A percentile compares a stretch with the other conserved stretches of the same genome.
Evolutionary conservation across 2,888 invertebrate species (phyloP).

Genomic region (Linnaemya vulpina): DNA sequence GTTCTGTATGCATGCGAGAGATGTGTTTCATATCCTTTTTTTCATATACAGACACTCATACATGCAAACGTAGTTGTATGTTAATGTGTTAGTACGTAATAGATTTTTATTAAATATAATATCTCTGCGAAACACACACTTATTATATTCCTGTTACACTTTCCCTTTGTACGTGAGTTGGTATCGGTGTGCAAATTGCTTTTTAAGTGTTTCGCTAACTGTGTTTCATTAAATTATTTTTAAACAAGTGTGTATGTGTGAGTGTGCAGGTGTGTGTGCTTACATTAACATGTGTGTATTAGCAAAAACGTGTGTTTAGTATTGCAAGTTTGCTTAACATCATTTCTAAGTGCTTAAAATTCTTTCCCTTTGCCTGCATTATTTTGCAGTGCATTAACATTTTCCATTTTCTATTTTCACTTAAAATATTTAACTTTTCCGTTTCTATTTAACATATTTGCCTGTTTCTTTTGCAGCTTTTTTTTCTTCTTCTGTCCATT

Average conservation of each 20-base stretch:
- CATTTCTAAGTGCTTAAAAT: conserved; percentile 61
- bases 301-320: conserved; percentile 52
- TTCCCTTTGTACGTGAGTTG: conserved; percentile 8
- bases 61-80: too few relatives aligned
- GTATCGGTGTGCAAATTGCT: conserved; percentile 63
- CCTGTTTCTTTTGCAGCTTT: not conserved
- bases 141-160: not conserved
- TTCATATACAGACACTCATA: not conserved
- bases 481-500: too few relatives aligned
- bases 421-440: conserved; percentile 21
- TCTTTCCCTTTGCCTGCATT: conserved; percentile 53
- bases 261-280: not conserved
- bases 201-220: conserved; percentile 68
- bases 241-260: not conserved
- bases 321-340: conserved; percentile 62
- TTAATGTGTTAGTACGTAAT: not conserved
- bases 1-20: not conserved
- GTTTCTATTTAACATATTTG: conserved; percentile 28
- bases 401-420: not conserved
- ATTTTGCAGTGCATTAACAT: conserved; percentile 57
- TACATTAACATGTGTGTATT: not conserved
- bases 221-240: conserved; percentile 39
- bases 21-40: not conserved
- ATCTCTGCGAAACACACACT: not conserved
- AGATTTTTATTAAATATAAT: not conserved